These are phyloP conservation scores for Zhengitettix transpicula DNA, from an alignment of 2,888 invertebrate species.

Conservation along the genomic window DNA sequence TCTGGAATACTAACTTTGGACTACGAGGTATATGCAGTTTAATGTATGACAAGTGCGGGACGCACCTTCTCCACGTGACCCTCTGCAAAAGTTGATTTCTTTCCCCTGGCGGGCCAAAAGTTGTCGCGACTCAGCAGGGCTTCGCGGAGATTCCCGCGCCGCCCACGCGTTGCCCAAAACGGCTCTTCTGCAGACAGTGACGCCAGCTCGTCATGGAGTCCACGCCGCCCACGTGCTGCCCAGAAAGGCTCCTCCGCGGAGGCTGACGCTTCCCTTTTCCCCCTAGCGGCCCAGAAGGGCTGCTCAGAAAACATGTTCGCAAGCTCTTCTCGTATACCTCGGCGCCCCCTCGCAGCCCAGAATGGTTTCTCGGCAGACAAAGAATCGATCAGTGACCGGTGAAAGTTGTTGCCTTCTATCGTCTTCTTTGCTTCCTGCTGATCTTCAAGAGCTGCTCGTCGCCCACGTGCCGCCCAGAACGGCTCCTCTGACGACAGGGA, in stretches of 20 bases:
- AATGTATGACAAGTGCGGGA: no score
- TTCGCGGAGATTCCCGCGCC: not conserved
- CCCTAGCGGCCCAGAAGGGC: no score
- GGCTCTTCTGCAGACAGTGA: not conserved
- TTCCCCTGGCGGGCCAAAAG: not conserved
- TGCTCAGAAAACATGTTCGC: no score
- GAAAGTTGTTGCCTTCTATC: no score
- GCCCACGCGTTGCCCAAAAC: not conserved
- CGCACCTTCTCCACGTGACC: not conserved
- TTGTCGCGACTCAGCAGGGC: not conserved
- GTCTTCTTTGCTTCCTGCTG: no score
- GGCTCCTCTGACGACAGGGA: no score
- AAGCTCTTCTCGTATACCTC: no score
- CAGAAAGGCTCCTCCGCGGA: not conserved
- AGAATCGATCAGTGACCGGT: not conserved
- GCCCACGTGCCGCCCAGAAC: not conserved
- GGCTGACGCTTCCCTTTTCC: no score
- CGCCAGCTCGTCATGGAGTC: not conserved
- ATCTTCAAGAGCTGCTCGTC: not conserved
- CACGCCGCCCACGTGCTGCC: not conserved
- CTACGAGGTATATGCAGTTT: no score
- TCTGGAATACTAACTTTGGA: no score
- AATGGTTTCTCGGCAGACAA: slow-evolving; percentile 5
- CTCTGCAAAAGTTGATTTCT: not conserved
- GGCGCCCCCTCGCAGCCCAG: slow-evolving; percentile 3